phyloP scores from a whole-genome alignment of 1,140 invertebrate species.

The Saccostrea cuccullata region DNA sequence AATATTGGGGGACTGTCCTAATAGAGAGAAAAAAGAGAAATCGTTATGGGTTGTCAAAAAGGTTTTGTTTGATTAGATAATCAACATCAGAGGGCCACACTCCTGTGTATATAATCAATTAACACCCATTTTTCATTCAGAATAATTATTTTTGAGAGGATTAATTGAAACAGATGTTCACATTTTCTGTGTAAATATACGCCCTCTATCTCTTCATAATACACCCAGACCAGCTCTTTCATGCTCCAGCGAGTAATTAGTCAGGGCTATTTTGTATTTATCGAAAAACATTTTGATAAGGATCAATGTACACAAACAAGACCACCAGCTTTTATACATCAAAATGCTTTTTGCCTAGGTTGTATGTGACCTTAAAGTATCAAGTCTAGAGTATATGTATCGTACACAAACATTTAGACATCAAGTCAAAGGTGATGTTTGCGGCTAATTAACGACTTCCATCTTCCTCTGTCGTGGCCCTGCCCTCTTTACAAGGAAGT shows the following conservation, averaged over 20 bases:
- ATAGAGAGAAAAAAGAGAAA: too few species aligned
- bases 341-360: neutral
- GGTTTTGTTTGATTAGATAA: neutral
- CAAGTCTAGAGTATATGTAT: neutral
- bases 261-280: neutral
- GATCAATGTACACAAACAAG: neutral
- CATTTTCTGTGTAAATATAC: neutral
- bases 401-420: neutral
- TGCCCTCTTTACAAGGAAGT: neutral
- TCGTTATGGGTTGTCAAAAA: too few species aligned
- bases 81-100: neutral
- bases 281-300: neutral
- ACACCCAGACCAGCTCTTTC: neutral
- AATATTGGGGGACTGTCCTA: neutral
- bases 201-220: neutral
- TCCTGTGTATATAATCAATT: neutral
- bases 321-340: neutral
- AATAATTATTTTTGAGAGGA: neutral
- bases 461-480: neutral
- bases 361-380: neutral
- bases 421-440: neutral
- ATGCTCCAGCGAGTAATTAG: neutral
- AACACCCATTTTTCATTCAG: neutral
- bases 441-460: slow-evolving; percentile 28
- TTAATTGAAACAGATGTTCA: neutral